Base-by-base conservation (phyloP, 2,797 vertebrate species). In the Nothura maculosa region DNA sequence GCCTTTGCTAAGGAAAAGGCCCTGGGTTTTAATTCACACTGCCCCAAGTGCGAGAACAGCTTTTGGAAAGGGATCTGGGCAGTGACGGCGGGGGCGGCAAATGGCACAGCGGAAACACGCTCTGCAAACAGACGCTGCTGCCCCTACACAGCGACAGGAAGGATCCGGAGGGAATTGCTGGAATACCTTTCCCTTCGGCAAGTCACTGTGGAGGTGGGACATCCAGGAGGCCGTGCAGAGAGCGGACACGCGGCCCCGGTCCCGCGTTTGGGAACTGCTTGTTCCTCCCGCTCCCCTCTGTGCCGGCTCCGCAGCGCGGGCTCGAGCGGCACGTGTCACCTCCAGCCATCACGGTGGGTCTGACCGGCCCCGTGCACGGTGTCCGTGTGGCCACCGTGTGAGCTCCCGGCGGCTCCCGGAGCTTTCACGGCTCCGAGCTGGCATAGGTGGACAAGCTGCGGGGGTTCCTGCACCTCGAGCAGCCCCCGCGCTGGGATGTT, bases 301-400 rank as follows among this genome's bases (percentile, higher is more conserved):
- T 28, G 50, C 79, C 76, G 79, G 58, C 32, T 47, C 2, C 3
- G 24, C 34, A 25, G 1, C 57, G 3, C 63, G 0, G 32, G 66
- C 84, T 66, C 70, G 0, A 0, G 47, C 81, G 74, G 38, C 22
- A 2, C 36, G 9, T 28, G 22, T 62, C 30, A 45, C 63, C 36
- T 20, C 38, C 18, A 30, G 25, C 50, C 9, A 24, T 0, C 0
- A 0, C 32, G 40, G n/a, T 43, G 36, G n/a, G 4, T 2, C 42
- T 10, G 0, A 17, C 55, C n/a, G 27, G 34, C 11, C 48, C 4
- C 1, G 16, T 18, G 19, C 34, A 43, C 7, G 4, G 50, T 13
- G 43, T 45, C 43, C 43, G 43, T 9, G 18, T 7, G 18, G 18
- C 20, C 43, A 45, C 43, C 43, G 43, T 18, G 43, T 25, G 38